Conservation (phyloP, 1,140 invertebrate species). For the Cydia pomonella region DNA sequence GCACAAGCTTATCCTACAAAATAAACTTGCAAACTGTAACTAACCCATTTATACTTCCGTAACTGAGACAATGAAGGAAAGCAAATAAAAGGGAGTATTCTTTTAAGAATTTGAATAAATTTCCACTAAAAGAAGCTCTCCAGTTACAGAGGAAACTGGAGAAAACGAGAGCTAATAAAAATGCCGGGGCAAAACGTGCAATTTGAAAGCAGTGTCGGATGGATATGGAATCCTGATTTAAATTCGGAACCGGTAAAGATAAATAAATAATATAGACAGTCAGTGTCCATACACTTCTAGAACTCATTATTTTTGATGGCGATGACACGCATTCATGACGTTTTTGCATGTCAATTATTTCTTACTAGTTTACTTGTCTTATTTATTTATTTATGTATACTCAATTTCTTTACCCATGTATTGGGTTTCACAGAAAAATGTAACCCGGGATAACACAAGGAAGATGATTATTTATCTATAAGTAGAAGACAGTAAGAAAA, state of each 20-base stretch:
- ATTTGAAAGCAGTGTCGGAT: slow-evolving; percentile 71
- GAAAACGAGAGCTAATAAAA: slow-evolving; percentile 71
- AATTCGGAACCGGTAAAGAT: slow-evolving; percentile 39
- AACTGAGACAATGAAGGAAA: slow-evolving; percentile 49
- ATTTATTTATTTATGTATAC: too few relatives aligned
- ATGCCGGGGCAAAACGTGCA: slow-evolving; percentile 59
- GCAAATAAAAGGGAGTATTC: slow-evolving; percentile 61
- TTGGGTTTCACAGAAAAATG: too few relatives aligned
- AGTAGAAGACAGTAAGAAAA: too few relatives aligned
- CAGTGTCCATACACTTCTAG: neutral
- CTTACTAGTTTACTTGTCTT: too few relatives aligned
- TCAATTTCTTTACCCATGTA: too few relatives aligned
- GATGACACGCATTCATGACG: too few relatives aligned
- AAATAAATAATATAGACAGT: neutral
- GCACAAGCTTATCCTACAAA: neutral
- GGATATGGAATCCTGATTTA: slow-evolving; percentile 50
- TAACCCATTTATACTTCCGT: slow-evolving; percentile 64
- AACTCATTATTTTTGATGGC: too few relatives aligned
- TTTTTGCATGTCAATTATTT: too few relatives aligned
- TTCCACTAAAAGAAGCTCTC: slow-evolving; percentile 55
- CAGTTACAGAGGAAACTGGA: slow-evolving; percentile 71
- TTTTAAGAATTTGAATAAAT: slow-evolving; percentile 76
- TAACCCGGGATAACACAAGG: too few relatives aligned
- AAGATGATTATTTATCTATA: too few relatives aligned
- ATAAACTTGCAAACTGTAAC: slow-evolving; percentile 48